Conservation (phyloP, 2,888 invertebrate species). For the Lottia gigantea region DNA sequence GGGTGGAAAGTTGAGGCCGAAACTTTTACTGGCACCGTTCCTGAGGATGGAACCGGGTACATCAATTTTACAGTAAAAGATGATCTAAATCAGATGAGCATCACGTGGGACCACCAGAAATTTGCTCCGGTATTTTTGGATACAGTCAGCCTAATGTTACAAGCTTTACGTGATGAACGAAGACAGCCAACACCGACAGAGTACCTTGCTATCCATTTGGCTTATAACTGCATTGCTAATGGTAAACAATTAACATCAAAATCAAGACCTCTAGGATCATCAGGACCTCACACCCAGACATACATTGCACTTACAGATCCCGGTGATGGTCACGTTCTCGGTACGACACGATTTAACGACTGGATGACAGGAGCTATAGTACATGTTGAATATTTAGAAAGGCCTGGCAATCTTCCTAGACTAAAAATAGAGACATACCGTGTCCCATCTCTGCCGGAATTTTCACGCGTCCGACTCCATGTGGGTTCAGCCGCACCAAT, state of each 20-base stretch:
- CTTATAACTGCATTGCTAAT: conserved; percentile 26
- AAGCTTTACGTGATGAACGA: conserved; percentile 29
- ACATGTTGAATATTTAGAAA: conserved; percentile 49
- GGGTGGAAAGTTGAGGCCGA: conserved; percentile 31
- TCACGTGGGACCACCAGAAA: conserved; percentile 33
- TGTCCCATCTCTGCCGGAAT: conserved; percentile 42
- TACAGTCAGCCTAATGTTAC: conserved; percentile 27
- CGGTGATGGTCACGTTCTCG: conserved; percentile 47
- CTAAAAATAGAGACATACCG: conserved; percentile 47
- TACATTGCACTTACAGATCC: conserved; percentile 51
- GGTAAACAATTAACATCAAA: conserved; percentile 26
- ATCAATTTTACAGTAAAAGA: conserved; percentile 26
- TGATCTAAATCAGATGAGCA: conserved; percentile 26
- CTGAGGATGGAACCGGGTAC: conserved; percentile 25
- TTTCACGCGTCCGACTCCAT: conserved; percentile 44
- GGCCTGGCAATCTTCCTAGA: conserved; percentile 40
- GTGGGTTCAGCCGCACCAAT: conserved; percentile 47
- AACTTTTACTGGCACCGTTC: conserved; percentile 30
- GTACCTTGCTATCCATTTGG: conserved; percentile 36
- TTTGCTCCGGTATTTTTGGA: conserved; percentile 23
- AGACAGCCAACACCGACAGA: conserved; percentile 36
- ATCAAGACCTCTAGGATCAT: conserved; percentile 36
- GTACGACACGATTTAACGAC: conserved; percentile 43
- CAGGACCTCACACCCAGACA: conserved; percentile 46
- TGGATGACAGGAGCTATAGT: conserved; percentile 50